These are phyloP conservation scores for Etheostoma cragini DNA, from an alignment of 2,113 vertebrate species.

Conservation along the genomic window DNA sequence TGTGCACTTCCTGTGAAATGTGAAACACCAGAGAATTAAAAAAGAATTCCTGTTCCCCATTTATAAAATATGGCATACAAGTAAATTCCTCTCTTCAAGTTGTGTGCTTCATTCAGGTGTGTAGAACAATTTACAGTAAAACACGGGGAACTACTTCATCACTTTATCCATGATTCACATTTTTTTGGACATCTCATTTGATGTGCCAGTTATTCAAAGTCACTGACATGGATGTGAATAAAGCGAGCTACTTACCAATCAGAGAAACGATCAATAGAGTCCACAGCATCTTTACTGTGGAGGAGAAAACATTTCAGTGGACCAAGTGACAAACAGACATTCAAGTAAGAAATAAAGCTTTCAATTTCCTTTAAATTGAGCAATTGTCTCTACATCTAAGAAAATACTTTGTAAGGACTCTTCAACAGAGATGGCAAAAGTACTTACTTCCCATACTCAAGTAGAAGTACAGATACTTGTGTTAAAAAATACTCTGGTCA, in stretches of 20 bases:
- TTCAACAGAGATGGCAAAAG: too few relatives aligned
- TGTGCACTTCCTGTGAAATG: neutral
- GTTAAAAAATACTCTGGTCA: too few relatives aligned
- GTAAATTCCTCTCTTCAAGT: too few relatives aligned
- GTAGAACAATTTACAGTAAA: neutral
- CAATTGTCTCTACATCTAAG: neutral
- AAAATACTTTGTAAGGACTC: neutral
- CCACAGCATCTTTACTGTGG: slow-evolving; percentile 27
- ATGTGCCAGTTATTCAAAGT: neutral
- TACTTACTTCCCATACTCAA: too few relatives aligned
- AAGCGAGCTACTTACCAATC: slow-evolving; percentile 35
- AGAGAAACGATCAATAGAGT: slow-evolving; percentile 13
- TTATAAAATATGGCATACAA: too few relatives aligned
- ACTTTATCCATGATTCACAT: neutral
- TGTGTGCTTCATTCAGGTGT: neutral
- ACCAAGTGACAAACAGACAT: neutral
- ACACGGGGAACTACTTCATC: too few relatives aligned
- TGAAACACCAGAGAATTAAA: neutral
- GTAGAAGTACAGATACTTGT: too few relatives aligned
- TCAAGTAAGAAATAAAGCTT: neutral
- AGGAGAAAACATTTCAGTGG: neutral
- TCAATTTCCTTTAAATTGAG: neutral
- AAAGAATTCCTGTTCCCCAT: neutral
- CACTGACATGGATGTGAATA: neutral
- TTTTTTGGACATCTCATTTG: neutral